Percentiles rank a stretch among this genome's conserved stretches.
These are phyloP conservation scores for Furnarius figulus DNA, from an alignment of 2,113 vertebrate genomes.

Conservation along the genomic window DNA sequence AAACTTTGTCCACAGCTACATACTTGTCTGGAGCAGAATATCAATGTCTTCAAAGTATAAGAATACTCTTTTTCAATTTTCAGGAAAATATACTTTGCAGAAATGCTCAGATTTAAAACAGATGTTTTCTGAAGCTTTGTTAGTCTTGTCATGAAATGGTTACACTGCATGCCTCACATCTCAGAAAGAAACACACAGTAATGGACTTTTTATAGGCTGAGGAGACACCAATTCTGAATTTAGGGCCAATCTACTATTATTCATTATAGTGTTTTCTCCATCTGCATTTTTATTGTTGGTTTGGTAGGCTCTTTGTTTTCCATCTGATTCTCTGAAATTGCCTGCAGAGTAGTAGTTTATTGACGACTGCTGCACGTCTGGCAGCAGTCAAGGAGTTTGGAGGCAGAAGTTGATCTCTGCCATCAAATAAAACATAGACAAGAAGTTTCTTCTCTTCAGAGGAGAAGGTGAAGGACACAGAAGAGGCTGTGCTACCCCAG, in stretches of 20 bases:
- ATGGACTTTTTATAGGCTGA: neutral
- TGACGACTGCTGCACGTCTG: neutral
- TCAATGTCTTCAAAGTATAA: neutral
- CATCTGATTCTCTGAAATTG: neutral
- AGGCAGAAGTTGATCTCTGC: neutral
- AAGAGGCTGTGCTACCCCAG: neutral
- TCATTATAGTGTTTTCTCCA: neutral
- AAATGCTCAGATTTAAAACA: neutral
- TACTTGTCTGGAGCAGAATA: neutral
- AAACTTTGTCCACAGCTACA: accelerated
- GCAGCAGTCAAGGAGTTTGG: neutral
- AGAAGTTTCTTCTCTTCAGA: neutral
- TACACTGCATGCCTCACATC: neutral
- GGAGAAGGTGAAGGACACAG: neutral
- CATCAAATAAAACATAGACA: neutral
- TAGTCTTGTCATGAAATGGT: neutral
- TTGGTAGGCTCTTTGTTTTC: neutral
- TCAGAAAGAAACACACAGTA: neutral
- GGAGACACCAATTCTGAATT: constrained; percentile 1
- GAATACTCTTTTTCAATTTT: neutral
- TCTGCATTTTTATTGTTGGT: constrained; percentile 16
- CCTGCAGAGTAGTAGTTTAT: neutral
- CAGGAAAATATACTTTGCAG: neutral
- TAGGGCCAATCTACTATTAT: neutral
- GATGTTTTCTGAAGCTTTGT: neutral